Percentiles rank a stretch among this genome's conserved stretches.
These are phyloP conservation scores for Drosophila picticornis DNA, from an alignment of 2,888 invertebrate species.

Conservation along the genomic window DNA sequence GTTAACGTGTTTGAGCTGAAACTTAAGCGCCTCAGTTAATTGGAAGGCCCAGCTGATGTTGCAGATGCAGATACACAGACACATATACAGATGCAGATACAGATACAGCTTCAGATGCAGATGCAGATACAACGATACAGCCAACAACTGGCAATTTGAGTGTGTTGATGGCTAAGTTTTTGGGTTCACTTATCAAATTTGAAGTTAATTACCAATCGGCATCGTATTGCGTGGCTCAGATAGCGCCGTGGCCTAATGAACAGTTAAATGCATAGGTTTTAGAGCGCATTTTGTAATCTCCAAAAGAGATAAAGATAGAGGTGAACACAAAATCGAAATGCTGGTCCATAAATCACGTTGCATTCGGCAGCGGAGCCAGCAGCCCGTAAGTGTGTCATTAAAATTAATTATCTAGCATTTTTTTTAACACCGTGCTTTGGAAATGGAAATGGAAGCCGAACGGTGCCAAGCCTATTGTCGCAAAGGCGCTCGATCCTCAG, in stretches of 20 bases:
- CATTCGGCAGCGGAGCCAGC: conserved; percentile 55
- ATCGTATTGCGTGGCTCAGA: conserved; percentile 43
- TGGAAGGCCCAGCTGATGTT: conserved; percentile 23
- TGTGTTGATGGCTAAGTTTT: conserved; percentile 22
- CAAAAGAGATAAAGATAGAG: conserved; percentile 27
- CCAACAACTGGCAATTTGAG: conserved; percentile 33
- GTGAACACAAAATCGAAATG: conserved; percentile 55
- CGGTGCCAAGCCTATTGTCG: conserved; percentile 9
- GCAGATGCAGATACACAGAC: conserved; percentile 8
- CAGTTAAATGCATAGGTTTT: conserved; percentile 70
- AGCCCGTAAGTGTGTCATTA: conserved; percentile 71
- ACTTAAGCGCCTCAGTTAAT: conserved; percentile 49
- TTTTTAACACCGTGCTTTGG: conserved; percentile 55
- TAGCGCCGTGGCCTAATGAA: conserved; percentile 67
- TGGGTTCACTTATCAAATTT: conserved; percentile 72
- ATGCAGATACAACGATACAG: conserved; percentile 21
- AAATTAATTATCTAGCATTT: conserved; percentile 76
- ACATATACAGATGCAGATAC: neutral
- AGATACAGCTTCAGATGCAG: conserved; percentile 12
- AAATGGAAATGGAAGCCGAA: conserved; percentile 2
- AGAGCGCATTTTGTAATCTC: conserved; percentile 67
- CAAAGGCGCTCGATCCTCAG: conserved; percentile 3
- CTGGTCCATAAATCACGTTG: conserved; percentile 74
- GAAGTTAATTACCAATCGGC: conserved; percentile 66
- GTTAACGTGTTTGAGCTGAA: conserved; percentile 11